These are phyloP conservation scores for Polypedilum vanderplanki DNA, from an alignment of 1,140 invertebrate species.

Conservation along the genomic window DNA sequence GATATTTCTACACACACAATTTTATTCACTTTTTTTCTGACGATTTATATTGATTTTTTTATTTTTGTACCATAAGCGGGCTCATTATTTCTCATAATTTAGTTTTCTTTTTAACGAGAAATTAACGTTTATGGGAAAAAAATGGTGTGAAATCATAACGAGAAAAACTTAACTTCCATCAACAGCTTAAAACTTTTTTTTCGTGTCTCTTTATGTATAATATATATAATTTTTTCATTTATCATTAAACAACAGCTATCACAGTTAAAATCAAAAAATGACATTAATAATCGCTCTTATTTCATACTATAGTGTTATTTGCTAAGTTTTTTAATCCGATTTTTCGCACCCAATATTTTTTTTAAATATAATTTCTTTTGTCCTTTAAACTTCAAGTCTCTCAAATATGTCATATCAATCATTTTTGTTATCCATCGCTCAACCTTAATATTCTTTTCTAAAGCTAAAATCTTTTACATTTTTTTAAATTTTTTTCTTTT, in stretches of 20 bases:
- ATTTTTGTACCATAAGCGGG: not conserved
- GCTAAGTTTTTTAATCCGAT: not conserved
- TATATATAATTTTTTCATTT: not conserved
- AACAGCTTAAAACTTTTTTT: not conserved
- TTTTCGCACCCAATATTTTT: conserved; percentile 1
- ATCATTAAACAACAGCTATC: conserved; percentile 23
- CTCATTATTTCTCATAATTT: conserved; percentile 12
- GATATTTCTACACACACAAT: not conserved
- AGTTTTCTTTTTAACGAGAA: not conserved
- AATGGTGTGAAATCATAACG: not conserved
- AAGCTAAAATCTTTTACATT: conserved; percentile 20
- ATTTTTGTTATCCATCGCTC: not conserved
- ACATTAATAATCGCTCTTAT: not conserved
- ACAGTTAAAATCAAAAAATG: conserved; percentile 26
- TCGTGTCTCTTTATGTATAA: not conserved
- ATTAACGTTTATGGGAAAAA: not conserved
- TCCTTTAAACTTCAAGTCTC: not conserved
- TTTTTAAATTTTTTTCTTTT: not conserved
- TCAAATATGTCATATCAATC: not conserved
- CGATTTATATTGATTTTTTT: not conserved
- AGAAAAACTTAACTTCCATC: not conserved
- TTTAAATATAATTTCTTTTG: not conserved
- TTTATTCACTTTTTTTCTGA: not conserved
- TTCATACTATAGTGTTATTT: not conserved
- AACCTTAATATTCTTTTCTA: not conserved